phyloP scores from a whole-genome alignment of 2,113 vertebrate species.

The Edolisoma coerulescens region DNA sequence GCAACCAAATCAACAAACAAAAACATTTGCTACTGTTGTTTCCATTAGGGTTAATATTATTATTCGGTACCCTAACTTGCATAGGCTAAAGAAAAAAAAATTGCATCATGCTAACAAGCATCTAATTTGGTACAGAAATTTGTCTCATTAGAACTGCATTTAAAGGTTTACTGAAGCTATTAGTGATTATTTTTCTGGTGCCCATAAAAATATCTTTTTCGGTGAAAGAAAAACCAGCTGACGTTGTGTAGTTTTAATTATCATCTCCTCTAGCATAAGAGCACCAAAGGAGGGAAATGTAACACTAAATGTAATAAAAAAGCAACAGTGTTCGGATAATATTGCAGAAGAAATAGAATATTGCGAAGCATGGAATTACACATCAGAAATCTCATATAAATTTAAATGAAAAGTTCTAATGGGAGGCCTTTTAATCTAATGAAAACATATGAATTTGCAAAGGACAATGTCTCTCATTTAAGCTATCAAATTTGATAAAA shows the following conservation, averaged over 20 bases:
- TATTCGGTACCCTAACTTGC: neutral
- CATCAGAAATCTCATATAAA: slow-evolving; percentile 47
- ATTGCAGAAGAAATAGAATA: slow-evolving; percentile 32
- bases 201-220: neutral
- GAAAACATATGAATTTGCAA: slow-evolving; percentile 46
- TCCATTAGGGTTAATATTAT: neutral
- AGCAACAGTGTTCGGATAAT: neutral
- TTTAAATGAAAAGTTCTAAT: slow-evolving; percentile 54
- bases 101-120: neutral
- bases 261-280: neutral
- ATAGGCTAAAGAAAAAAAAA: neutral
- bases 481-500: slow-evolving; percentile 36
- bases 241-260: slow-evolving; percentile 17
- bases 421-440: slow-evolving; percentile 44
- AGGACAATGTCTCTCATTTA: slow-evolving; percentile 42
- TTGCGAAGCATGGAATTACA: slow-evolving; percentile 39
- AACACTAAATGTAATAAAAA: slow-evolving; percentile 27
- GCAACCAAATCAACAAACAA: neutral
- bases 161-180: slow-evolving; percentile 20
- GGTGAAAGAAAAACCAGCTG: neutral
- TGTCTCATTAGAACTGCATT: neutral
- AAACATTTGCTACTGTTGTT: neutral
- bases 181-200: neutral
- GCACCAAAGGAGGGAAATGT: neutral
- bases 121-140: neutral